Base-by-base conservation (phyloP, 2,113 vertebrate genomes). In the Polyodon spathula region DNA sequence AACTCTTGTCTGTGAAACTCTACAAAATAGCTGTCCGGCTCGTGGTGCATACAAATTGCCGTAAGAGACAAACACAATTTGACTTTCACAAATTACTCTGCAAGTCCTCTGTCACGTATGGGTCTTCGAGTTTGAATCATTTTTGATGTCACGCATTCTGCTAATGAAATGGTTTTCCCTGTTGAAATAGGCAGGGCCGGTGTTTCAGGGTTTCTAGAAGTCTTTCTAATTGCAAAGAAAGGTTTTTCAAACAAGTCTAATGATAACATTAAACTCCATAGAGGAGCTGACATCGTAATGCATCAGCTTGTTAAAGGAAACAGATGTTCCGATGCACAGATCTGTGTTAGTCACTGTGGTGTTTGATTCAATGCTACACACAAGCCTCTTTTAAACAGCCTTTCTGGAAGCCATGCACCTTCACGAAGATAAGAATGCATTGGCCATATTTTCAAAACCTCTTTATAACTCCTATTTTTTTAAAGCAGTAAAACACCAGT, bases 61-160 rank as follows among this genome's bases (percentile, higher is more conserved):
- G 10, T 11, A 39, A 14, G 14, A 58, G 8, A 12, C 42, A 41
- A 58, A 17, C n/a, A 40, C 40, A n/a, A 12, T 3, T 58, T 58
- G 40, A 40, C 50, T 54, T 62, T 50, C 40, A 54, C 53, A 62
- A 62, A 62, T 37, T 53, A 12, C 16, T 54, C 12, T 44, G 43
- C 43, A 44, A 8, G 43, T 44, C 12, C 8, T 54, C n/a, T 41
- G 54, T 54, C 15, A 17, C 38, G 43, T 39, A 12, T 58, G 16
- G 17, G 17, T 14, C 11, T 14, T 39, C 12, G 40, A 10, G 40
- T 54, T 62, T 37, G 48, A 38, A 53, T 40, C 51, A 51, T n/a
- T 40, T 44, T 10, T 53, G 46, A 40, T 52, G 27, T 51, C 38
- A n/a, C 7, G 38, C 53, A 5, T 6, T 43, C 42, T 15, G 37